Conservation (phyloP, 2,888 invertebrate species). For the Entomobrya multifasciata region DNA sequence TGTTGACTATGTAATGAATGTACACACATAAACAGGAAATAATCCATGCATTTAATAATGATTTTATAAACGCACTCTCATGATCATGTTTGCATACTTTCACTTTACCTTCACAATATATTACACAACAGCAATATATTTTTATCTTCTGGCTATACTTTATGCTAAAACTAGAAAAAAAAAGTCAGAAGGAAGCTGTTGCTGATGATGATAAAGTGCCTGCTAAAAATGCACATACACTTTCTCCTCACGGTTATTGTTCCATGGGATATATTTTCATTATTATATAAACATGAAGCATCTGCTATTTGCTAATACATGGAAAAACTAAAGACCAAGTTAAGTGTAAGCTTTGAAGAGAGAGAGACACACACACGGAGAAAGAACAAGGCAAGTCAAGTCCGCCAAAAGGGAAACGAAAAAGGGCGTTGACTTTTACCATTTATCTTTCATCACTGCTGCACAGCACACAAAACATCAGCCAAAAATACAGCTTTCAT, state of each 20-base stretch:
- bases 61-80: background rate
- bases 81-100: background rate
- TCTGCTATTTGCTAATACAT: constrained; percentile 1
- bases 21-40: background rate
- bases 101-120: background rate
- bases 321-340: background rate
- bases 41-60: background rate
- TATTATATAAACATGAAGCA: constrained; percentile 43
- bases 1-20: no score
- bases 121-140: background rate
- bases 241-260: background rate
- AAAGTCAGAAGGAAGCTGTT: background rate
- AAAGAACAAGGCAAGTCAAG: constrained; percentile 13
- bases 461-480: constrained; percentile 45
- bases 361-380: background rate
- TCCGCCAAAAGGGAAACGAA: constrained; percentile 26
- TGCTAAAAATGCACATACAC: constrained; percentile 21
- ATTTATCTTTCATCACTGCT: constrained; percentile 66
- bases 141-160: no score
- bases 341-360: background rate
- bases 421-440: constrained; percentile 69
- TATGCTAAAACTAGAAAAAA: background rate
- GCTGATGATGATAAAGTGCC: constrained; percentile 18
- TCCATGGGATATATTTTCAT: background rate
- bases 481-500: constrained; percentile 39